Conservation (phyloP, 2,113 vertebrate genomes). For the Crotophaga sulcirostris region DNA sequence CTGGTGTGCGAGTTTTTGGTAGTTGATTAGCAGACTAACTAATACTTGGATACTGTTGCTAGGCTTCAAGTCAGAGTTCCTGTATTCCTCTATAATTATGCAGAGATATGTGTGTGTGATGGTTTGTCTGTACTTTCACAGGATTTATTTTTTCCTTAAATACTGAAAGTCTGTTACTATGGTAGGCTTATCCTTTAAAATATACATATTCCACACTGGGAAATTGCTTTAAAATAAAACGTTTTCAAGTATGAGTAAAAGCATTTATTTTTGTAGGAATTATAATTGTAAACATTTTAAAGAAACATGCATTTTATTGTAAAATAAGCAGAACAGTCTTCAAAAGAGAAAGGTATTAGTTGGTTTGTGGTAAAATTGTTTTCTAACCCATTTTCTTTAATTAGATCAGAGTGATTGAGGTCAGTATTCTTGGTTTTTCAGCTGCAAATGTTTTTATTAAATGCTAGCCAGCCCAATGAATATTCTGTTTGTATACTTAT, state of each 20-base stretch:
- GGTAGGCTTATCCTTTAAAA: conserved; percentile 5
- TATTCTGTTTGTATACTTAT: conserved; percentile 7
- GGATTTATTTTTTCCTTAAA: neutral
- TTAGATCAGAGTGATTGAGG: conserved; percentile 10
- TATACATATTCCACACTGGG: neutral
- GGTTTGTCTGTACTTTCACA: conserved; percentile 63
- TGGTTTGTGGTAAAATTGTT: neutral
- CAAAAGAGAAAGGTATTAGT: neutral
- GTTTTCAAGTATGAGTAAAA: neutral
- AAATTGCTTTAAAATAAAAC: conserved; percentile 13
- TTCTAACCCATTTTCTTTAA: neutral
- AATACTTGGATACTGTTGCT: conserved; percentile 83
- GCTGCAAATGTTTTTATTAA: conserved; percentile 6
- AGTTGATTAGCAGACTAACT: conserved; percentile 72
- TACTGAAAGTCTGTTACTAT: neutral
- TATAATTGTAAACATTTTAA: neutral
- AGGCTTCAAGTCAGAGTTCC: conserved; percentile 72
- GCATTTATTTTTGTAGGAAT: neutral
- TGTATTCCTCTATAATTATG: conserved; percentile 72
- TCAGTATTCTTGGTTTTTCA: neutral
- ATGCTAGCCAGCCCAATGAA: neutral
- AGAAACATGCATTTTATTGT: neutral
- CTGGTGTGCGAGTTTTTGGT: conserved; percentile 65
- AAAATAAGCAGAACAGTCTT: neutral
- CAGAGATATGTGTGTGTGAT: conserved; percentile 55